Percentiles rank a stretch among this genome's conserved stretches.
Evolutionary conservation across 1,140 invertebrate genomes (phyloP).

Genomic region (Andrena cerasifolii): DNA sequence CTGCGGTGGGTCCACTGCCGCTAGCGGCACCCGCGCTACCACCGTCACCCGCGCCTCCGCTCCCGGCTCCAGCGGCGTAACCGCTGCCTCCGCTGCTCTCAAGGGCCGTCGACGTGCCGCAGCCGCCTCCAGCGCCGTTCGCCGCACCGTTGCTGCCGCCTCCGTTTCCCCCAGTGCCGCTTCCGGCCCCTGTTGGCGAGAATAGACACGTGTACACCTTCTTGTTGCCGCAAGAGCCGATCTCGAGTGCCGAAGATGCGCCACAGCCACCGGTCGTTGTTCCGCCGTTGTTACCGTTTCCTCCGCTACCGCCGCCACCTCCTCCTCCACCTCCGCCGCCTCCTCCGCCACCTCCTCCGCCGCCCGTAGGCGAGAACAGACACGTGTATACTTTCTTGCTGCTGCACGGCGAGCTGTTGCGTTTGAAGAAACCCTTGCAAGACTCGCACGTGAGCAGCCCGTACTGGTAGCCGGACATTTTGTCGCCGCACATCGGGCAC

Average conservation of each 20-base stretch:
- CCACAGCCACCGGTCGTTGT: constrained; percentile 66
- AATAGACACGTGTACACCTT: constrained; percentile 93
- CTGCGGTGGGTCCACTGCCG: constrained; percentile 54
- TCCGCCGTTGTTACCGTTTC: constrained; percentile 54
- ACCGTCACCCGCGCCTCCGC: constrained; percentile 68
- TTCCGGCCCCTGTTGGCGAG: constrained; percentile 84
- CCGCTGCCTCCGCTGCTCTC: constrained; percentile 65
- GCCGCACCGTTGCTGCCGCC: constrained; percentile 92
- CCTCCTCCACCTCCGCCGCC: constrained; percentile 65
- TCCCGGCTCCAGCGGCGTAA: constrained; percentile 63
- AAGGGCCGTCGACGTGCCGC: constrained; percentile 52
- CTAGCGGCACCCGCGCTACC: constrained; percentile 65
- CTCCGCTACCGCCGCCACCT: constrained; percentile 74
- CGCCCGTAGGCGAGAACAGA: constrained; percentile 87
- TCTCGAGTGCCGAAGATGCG: constrained; percentile 68
- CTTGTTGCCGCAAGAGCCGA: constrained; percentile 94
- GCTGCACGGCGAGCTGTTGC: constrained; percentile 92
- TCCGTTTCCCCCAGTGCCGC: constrained; percentile 69
- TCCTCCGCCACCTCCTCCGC: constrained; percentile 67
- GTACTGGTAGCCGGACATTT: constrained; percentile 99
- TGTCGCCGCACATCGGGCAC: constrained; percentile 99
- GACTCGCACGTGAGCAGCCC: constrained; percentile 99
- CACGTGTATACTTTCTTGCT: constrained; percentile 98
- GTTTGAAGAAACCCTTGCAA: constrained; percentile 99
- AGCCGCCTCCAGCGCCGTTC: constrained; percentile 86